Percentiles rank a stretch among this genome's conserved stretches.
Evolutionary conservation across 2,888 invertebrate species (phyloP).

Genomic region (Aproaerema taeniolella): DNA sequence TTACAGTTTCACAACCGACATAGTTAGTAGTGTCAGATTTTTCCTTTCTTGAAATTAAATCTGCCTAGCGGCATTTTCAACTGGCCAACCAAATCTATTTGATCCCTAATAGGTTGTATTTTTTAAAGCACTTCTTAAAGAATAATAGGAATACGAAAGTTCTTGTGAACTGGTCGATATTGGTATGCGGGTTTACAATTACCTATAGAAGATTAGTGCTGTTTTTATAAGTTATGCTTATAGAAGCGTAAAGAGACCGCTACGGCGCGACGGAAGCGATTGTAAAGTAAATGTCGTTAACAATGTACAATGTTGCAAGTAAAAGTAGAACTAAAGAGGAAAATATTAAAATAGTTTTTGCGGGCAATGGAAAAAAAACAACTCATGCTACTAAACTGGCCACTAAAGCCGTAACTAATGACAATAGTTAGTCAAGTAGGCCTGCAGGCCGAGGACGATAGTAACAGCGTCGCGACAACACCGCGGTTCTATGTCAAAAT

Average conservation of each 20-base stretch:
- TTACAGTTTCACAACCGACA: no score
- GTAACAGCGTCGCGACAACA: no score
- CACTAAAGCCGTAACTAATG: no score
- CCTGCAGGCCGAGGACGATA: no score
- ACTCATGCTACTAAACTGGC: no score
- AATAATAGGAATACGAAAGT: background rate
- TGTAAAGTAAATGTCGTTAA: background rate
- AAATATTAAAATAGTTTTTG: no score
- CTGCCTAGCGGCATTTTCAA: background rate
- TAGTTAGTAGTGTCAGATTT: no score
- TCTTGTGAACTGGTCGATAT: background rate
- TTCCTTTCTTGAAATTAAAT: conserved; percentile 5
- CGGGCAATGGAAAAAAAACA: no score
- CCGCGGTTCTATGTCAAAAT: no score
- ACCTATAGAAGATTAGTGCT: conserved; percentile 10
- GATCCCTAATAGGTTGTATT: background rate
- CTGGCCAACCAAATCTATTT: background rate
- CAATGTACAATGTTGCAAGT: conserved; percentile 1
- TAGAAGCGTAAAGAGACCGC: conserved; percentile 11
- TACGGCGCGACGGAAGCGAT: background rate
- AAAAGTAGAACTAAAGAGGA: no score
- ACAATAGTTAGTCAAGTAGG: no score
- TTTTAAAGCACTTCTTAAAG: background rate
- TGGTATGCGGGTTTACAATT: conserved; percentile 12
- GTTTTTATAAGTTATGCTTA: conserved; percentile 11